Percentiles rank a stretch among this genome's conserved stretches.
Evolutionary conservation across 2,888 invertebrate species (phyloP).

Genomic region (Geophilus truncorum): DNA sequence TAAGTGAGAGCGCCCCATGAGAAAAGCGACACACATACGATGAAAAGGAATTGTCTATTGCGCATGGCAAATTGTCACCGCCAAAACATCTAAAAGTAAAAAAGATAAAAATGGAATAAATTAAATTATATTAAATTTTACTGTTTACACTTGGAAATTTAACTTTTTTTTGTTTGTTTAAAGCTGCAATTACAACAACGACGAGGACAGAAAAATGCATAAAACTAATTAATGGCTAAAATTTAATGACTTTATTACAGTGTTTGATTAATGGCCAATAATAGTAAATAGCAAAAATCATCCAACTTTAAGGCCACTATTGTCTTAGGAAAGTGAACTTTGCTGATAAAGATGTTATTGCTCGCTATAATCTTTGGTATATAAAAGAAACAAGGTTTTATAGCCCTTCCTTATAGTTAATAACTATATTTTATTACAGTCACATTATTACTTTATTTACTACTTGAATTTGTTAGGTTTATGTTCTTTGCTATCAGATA

Average conservation of each 20-base stretch:
- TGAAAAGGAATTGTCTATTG: slow-evolving; percentile 37
- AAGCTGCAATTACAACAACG: too few species aligned
- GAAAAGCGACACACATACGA: slow-evolving; percentile 47
- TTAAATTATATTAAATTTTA: not conserved
- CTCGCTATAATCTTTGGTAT: not conserved
- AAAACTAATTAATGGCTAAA: too few species aligned
- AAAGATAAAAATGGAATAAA: slow-evolving; percentile 3
- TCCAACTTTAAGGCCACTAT: too few species aligned
- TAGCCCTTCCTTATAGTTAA: not conserved
- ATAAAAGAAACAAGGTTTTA: not conserved
- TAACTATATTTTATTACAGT: not conserved
- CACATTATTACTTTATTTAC: not conserved
- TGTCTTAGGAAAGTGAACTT: too few species aligned
- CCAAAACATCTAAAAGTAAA: slow-evolving; percentile 36
- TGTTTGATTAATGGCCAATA: too few species aligned
- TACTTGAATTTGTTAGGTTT: not conserved
- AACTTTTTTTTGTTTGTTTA: too few species aligned
- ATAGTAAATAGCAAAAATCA: too few species aligned
- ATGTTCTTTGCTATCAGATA: too few species aligned
- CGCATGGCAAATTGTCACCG: slow-evolving; percentile 37
- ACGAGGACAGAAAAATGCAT: too few species aligned
- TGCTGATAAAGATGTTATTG: too few species aligned
- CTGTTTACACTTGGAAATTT: too few species aligned
- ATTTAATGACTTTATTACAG: too few species aligned
- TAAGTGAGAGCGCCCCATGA: slow-evolving; percentile 57